Evolutionary conservation across 2,888 invertebrate species (phyloP).

Genomic region (Eulithis prunata): DNA sequence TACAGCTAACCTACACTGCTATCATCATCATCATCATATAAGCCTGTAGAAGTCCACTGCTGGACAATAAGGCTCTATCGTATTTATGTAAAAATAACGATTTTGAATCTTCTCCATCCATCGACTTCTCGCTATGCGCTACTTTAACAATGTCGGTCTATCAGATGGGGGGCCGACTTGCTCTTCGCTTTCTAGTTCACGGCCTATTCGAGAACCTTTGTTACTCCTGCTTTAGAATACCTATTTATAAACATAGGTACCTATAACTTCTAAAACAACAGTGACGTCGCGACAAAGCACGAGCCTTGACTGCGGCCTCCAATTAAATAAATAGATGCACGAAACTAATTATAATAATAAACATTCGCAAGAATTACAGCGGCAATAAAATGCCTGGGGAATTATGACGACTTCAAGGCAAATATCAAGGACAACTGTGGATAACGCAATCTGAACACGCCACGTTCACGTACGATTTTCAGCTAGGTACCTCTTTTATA

Average conservation of each 20-base stretch:
- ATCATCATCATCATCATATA: too few species aligned
- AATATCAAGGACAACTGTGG: slow-evolving; percentile 45
- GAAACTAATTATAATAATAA: slow-evolving; percentile 52
- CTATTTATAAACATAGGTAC: slow-evolving; percentile 37
- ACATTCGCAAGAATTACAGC: slow-evolving; percentile 38
- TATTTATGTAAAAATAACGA: too few species aligned
- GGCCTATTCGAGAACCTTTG: too few species aligned
- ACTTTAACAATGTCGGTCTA: too few species aligned
- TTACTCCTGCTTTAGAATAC: too few species aligned
- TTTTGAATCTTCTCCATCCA: too few species aligned
- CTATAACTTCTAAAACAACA: slow-evolving; percentile 40
- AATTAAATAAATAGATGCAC: slow-evolving; percentile 57
- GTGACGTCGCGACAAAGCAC: slow-evolving; percentile 49
- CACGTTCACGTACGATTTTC: slow-evolving; percentile 29
- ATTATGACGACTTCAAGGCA: slow-evolving; percentile 52
- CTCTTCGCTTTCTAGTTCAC: too few species aligned
- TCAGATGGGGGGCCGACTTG: too few species aligned
- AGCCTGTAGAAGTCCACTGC: too few species aligned
- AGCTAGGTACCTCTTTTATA: neutral
- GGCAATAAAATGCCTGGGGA: slow-evolving; percentile 33
- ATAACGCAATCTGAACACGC: slow-evolving; percentile 49
- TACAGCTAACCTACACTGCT: too few species aligned
- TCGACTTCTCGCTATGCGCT: too few species aligned
- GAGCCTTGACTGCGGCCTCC: slow-evolving; percentile 46
- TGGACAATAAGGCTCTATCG: too few species aligned